phyloP scores from a whole-genome alignment of 2,113 vertebrate species.

The Caloenas nicobarica region DNA sequence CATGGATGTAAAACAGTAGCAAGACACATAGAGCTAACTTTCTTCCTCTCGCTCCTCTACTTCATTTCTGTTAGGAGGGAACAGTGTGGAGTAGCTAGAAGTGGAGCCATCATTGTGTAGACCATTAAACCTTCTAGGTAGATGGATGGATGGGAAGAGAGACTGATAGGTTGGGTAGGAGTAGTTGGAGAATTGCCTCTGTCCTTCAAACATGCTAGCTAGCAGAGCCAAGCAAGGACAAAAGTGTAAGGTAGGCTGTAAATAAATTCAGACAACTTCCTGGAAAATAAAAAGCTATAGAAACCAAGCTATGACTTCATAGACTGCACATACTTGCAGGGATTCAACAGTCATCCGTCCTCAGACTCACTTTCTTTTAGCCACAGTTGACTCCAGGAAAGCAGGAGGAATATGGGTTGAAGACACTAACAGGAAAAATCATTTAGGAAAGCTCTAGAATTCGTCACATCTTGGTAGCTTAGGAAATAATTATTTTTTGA shows the following conservation, averaged over 20 bases:
- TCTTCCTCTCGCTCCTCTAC: neutral
- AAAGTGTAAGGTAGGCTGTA: neutral
- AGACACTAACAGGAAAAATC: neutral
- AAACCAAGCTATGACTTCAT: neutral
- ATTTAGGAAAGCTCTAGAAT: neutral
- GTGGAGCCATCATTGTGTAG: neutral
- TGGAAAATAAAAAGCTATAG: neutral
- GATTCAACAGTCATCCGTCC: neutral
- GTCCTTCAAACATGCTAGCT: neutral
- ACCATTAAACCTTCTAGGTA: neutral
- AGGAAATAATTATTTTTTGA: neutral
- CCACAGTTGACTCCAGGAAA: neutral
- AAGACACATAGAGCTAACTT: neutral
- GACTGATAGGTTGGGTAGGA: neutral
- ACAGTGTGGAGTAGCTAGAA: neutral
- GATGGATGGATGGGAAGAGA: neutral
- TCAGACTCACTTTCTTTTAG: neutral
- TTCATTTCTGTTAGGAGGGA: neutral
- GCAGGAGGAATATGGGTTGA: neutral
- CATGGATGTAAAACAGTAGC: neutral
- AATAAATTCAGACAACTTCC: neutral
- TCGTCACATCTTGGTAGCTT: neutral
- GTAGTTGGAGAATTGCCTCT: neutral
- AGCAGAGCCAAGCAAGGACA: neutral
- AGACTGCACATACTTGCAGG: neutral